Evolutionary conservation across 2,797 vertebrate species (phyloP).

Genomic region (Scolopax bukidnonensis): DNA sequence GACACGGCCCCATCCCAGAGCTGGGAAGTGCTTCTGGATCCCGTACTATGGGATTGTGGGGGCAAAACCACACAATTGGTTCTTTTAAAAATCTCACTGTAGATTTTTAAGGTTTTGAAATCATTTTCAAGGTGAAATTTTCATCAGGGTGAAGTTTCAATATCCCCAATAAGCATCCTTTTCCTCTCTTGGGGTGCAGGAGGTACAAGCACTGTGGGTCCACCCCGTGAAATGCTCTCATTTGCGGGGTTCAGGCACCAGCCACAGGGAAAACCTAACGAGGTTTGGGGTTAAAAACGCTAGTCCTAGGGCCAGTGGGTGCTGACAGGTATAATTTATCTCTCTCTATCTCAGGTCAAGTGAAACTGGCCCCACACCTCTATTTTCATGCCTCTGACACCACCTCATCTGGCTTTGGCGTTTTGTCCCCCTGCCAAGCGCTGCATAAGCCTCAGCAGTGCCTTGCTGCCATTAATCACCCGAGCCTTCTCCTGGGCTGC

Average conservation of each 20-base stretch:
- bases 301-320: background rate
- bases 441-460: background rate
- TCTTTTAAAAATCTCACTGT: background rate
- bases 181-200: background rate
- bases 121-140: background rate
- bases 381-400: background rate
- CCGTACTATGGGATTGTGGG: background rate
- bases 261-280: background rate
- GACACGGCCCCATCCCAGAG: accelerated
- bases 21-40: background rate
- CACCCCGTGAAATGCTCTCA: background rate
- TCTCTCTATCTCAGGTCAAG: background rate
- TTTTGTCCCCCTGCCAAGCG: background rate
- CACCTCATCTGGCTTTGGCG: background rate
- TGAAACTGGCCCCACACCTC: background rate
- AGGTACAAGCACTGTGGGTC: accelerated
- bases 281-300: background rate
- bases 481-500: background rate
- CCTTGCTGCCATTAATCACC: background rate
- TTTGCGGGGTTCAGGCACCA: background rate
- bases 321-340: background rate
- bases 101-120: background rate
- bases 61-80: accelerated
- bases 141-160: background rate
- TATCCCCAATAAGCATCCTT: background rate